Evolutionary conservation across 2,797 vertebrate species (phyloP), one percentile per base, ranked within the genome.

Genomic region (Spatula clypeata): DNA sequence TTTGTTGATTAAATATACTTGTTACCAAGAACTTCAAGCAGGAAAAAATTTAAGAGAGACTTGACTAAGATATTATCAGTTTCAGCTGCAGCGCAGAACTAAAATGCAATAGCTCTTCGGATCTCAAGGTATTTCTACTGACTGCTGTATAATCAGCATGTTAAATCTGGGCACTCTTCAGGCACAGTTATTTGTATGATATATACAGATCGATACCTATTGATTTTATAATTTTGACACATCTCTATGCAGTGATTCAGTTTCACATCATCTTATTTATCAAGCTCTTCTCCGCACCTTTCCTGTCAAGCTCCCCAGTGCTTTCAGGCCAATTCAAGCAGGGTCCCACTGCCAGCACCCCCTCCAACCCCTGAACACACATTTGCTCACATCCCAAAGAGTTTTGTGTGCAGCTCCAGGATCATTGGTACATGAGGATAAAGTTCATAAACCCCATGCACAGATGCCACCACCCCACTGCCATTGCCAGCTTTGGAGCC

Each of bases 191-290:
- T 97, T 97, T 93, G 79, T 94, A 85, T 96, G 96, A 97, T 97
- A 95, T 97, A 97, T 95, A 95, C 89, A 93, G 86, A 97, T 97
- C 95, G 14, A 97, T 97, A 93, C 61, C 69, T 95, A 97, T 97
- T 80, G 97, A 97, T 97, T 96, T 96, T 97, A 93, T 97, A 97
- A 97, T 97, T 97, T 96, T 97, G 94, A 97, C 94, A 96, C 93
- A 97, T 94, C 92, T 92, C 79, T 67, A 49, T 71, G 71, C 88
- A 96, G 79, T 70, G 87, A 75, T 96, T 87, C 79, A 53, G 86
- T 89, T 95, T 90, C 92, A 79, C 81, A 87, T 76, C 62, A 76
- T 60, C 91, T 92, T 96, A 97, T 97, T 97, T 93, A 93, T 97
- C 95, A 96, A 89, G 53, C 45, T 92, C 67, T 81, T 90, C 70